Conservation (phyloP, 2,888 invertebrate genomes). For the Salticus scenicus region DNA sequence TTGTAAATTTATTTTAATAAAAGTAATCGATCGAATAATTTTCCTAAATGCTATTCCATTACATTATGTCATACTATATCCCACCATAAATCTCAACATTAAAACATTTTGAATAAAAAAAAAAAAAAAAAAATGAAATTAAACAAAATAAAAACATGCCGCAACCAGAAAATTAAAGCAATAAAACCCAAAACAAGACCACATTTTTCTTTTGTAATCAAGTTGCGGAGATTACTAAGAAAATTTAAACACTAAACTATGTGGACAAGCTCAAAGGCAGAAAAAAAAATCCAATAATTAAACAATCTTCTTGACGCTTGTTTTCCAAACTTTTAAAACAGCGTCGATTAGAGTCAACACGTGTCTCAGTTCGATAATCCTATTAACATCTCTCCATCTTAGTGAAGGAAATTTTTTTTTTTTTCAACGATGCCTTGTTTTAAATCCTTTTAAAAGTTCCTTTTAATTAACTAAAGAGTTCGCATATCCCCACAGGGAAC, state of each 20-base stretch:
- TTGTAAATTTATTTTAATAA: no score
- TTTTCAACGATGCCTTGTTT: neutral
- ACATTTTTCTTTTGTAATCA: neutral
- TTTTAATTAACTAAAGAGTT: conserved; percentile 66
- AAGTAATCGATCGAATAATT: no score
- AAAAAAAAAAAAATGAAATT: no score
- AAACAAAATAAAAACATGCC: neutral
- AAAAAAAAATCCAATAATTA: conserved; percentile 6
- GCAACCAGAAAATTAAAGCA: neutral
- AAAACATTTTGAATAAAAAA: neutral
- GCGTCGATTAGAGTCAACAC: conserved; percentile 55
- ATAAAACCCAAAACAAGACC: neutral
- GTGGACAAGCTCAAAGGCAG: neutral
- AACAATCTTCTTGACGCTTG: conserved; percentile 21
- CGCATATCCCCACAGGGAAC: neutral
- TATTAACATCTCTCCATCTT: conserved; percentile 36
- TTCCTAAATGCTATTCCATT: no score
- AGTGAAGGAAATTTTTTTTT: neutral
- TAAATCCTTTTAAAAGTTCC: conserved; percentile 64
- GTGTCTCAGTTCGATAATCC: conserved; percentile 59
- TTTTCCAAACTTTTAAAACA: conserved; percentile 61
- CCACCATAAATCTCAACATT: no score
- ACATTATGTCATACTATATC: no score
- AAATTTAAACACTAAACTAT: neutral
- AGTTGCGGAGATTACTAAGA: neutral